Conservation (phyloP, 2,888 invertebrate species). For the Lamellibrachia columna region DNA sequence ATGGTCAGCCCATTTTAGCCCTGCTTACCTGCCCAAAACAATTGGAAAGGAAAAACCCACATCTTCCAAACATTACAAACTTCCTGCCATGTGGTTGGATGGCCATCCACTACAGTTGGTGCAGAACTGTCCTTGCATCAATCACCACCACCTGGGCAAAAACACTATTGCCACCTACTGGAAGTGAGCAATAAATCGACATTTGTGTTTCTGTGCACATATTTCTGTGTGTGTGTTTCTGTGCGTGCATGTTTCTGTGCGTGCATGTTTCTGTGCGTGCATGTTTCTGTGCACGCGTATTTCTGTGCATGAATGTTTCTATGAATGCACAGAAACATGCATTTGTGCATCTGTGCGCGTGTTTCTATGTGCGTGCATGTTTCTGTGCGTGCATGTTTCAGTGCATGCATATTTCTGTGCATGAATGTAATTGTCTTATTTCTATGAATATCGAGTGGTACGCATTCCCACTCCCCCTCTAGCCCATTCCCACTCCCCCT, state of each 20-base stretch:
- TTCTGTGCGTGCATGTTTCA: not conserved
- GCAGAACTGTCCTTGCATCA: not conserved
- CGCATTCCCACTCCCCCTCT: not conserved
- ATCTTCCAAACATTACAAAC: not conserved
- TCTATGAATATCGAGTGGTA: not conserved
- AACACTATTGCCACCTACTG: not conserved
- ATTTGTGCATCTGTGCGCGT: conserved; percentile 17
- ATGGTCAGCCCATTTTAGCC: not conserved
- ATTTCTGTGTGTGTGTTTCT: too few relatives aligned
- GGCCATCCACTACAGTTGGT: not conserved
- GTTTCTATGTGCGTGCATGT: not conserved
- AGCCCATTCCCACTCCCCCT: too few relatives aligned
- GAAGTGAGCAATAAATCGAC: not conserved
- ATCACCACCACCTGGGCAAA: not conserved
- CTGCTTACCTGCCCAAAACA: not conserved
- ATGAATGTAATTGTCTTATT: not conserved
- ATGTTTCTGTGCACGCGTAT: too few relatives aligned
- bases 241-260: too few relatives aligned
- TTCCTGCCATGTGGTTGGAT: not conserved
- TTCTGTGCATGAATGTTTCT: not conserved
- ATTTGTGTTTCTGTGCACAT: not conserved
- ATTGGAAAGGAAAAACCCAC: not conserved
- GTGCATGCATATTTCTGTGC: not conserved
- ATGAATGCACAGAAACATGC: not conserved
- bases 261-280: too few relatives aligned